phyloP scores from a whole-genome alignment of 2,113 vertebrate species.

The Perognathus longimembris region DNA sequence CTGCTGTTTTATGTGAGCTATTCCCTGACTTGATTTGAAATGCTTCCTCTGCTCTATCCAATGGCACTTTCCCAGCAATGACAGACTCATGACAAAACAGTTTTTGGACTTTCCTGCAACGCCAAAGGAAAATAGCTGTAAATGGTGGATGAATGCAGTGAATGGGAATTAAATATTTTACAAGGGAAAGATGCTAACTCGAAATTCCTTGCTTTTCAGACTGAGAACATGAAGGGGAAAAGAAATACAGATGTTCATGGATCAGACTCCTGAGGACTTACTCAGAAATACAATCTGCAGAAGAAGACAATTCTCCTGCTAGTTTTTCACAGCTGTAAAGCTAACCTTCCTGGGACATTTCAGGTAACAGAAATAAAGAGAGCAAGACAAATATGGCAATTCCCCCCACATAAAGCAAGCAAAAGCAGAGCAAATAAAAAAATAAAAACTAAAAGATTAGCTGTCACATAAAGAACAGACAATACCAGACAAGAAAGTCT shows the following conservation, averaged over 20 bases:
- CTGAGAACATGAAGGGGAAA: neutral
- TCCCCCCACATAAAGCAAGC: neutral
- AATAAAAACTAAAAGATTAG: neutral
- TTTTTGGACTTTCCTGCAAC: slow-evolving; percentile 45
- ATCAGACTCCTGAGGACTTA: neutral
- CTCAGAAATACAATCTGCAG: neutral
- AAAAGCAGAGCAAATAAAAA: neutral
- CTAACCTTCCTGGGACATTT: neutral
- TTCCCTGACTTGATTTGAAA: slow-evolving; percentile 75
- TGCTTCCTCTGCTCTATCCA: slow-evolving; percentile 48
- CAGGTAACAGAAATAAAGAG: neutral
- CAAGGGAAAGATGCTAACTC: neutral
- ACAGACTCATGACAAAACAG: slow-evolving; percentile 62
- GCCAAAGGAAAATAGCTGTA: slow-evolving; percentile 57
- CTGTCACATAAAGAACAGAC: neutral
- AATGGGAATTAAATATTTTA: slow-evolving; percentile 30
- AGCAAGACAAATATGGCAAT: neutral
- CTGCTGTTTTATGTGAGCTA: slow-evolving; percentile 73
- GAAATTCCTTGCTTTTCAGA: neutral
- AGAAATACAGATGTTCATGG: neutral
- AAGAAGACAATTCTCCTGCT: neutral
- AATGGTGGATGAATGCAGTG: neutral
- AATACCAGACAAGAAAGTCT: neutral
- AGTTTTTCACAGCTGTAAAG: neutral
- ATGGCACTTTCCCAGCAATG: slow-evolving; percentile 62